These are phyloP conservation scores for Cyanoderma ruficeps DNA, from an alignment of 2,113 vertebrate genomes.

Conservation along the genomic window DNA sequence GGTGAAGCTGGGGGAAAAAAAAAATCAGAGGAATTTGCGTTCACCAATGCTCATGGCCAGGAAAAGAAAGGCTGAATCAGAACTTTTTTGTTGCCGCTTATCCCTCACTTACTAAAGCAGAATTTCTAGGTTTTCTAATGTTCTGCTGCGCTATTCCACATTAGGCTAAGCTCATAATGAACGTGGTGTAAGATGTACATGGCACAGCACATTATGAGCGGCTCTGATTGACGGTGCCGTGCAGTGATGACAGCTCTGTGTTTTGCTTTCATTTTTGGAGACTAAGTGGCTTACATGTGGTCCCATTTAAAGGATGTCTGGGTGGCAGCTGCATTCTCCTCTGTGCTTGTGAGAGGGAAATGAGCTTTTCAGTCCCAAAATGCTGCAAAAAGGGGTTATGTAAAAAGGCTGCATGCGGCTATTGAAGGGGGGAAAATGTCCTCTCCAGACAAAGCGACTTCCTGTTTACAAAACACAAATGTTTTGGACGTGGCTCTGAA, in stretches of 20 bases:
- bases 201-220: not conserved
- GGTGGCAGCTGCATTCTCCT: slow-evolving; percentile 62
- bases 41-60: fast-evolving
- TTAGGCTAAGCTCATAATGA: not conserved
- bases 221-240: slow-evolving; percentile 61
- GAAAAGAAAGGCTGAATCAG: not conserved
- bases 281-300: slow-evolving; percentile 69
- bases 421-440: not conserved
- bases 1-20: not conserved
- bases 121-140: not conserved
- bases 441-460: slow-evolving; percentile 30
- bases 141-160: not conserved
- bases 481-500: not conserved
- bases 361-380: slow-evolving; percentile 46
- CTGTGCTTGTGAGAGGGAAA: slow-evolving; percentile 49
- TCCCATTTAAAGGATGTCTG: slow-evolving; percentile 58
- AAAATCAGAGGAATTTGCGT: not conserved
- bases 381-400: not conserved
- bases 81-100: not conserved
- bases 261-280: slow-evolving; percentile 72
- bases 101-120: not conserved
- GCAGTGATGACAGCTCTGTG: slow-evolving; percentile 66
- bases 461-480: slow-evolving; percentile 32
- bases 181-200: not conserved
- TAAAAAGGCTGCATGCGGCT: slow-evolving; percentile 5